Conservation (phyloP, 2,113 vertebrate genomes). For the Strix aluco region DNA sequence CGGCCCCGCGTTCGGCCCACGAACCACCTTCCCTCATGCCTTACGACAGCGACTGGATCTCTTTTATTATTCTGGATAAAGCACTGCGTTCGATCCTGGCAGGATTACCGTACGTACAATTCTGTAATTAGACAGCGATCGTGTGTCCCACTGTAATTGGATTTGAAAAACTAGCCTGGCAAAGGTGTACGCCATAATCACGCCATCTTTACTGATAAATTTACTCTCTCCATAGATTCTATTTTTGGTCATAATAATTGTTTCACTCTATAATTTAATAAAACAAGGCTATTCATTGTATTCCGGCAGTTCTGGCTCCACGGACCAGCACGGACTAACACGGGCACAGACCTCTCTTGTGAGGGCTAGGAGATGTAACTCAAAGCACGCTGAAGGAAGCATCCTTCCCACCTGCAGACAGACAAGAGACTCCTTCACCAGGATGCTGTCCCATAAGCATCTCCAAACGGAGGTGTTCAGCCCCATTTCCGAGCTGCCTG, state of each 20-base stretch:
- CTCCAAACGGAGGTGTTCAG: not conserved
- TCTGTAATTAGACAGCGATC: not conserved
- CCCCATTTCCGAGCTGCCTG: not conserved
- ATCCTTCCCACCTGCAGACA: not conserved
- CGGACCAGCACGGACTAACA: accelerated
- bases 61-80: not conserved
- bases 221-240: not conserved
- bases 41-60: not conserved
- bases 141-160: accelerated
- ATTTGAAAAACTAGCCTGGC: not conserved
- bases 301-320: not conserved
- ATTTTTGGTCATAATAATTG: accelerated
- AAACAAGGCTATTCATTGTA: not conserved
- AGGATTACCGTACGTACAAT: accelerated
- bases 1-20: accelerated
- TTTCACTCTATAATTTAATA: not conserved
- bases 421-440: not conserved
- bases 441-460: not conserved
- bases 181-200: not conserved
- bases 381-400: not conserved
- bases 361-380: not conserved
- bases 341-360: not conserved
- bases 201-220: not conserved
- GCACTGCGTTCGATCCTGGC: not conserved
- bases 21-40: not conserved